Percentiles rank a stretch among this genome's conserved stretches.
Evolutionary conservation across 92 coral and sea anemone species (phyloP).

Genomic region (Montipora capitata): DNA sequence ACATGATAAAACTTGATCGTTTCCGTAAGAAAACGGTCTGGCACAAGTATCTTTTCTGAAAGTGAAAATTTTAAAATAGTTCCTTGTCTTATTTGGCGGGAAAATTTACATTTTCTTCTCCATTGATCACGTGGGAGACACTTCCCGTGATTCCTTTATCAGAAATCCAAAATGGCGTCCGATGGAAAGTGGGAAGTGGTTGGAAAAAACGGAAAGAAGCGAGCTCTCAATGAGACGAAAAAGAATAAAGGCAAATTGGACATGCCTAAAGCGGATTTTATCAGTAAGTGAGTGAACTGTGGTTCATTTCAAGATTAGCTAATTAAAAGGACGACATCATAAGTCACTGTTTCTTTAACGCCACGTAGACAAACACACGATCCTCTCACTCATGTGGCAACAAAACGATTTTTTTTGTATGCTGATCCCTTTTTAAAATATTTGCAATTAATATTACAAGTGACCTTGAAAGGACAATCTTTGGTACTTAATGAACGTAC

Average conservation of each 20-base stretch:
- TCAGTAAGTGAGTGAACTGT: conserved; percentile 69
- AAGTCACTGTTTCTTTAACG: neutral
- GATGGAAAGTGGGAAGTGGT: conserved; percentile 98
- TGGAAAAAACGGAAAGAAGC: conserved; percentile 94
- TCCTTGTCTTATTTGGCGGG: conserved; percentile 12
- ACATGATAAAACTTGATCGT: too few relatives aligned
- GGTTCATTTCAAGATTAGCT: neutral
- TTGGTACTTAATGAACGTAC: too few relatives aligned
- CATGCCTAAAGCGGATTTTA: conserved; percentile 84
- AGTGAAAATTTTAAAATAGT: too few relatives aligned
- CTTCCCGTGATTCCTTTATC: conserved; percentile 33
- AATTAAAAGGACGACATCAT: neutral
- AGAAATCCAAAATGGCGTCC: conserved; percentile 93
- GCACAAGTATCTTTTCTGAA: too few relatives aligned
- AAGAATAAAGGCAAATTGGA: conserved; percentile 88
- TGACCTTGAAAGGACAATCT: too few relatives aligned
- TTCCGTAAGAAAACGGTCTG: too few relatives aligned
- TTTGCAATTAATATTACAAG: too few relatives aligned
- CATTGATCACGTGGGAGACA: conserved; percentile 14
- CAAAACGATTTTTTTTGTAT: neutral
- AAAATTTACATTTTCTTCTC: conserved; percentile 7
- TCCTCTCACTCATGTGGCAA: neutral
- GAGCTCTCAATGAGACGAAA: conserved; percentile 77
- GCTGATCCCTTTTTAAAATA: neutral
- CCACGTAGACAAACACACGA: conserved; percentile 48